Evolutionary conservation across 2,797 vertebrate genomes (phyloP).

Genomic region (Spea hammondii): DNA sequence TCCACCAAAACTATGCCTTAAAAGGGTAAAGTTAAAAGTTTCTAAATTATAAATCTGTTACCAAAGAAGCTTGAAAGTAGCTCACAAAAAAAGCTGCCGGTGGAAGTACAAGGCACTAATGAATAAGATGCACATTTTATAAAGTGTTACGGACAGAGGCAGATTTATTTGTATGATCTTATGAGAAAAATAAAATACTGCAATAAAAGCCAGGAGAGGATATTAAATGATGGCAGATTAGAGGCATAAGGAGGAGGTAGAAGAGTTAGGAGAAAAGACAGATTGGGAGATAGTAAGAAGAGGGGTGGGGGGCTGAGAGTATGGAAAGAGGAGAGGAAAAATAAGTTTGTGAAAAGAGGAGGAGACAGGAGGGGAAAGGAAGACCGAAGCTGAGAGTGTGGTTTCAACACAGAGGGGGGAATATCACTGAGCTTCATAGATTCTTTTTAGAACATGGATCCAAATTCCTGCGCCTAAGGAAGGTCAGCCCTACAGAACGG

Average conservation of each 20-base stretch:
- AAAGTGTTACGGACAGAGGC: not conserved
- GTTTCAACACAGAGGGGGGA: constrained; percentile 31
- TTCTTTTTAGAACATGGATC: constrained; percentile 35
- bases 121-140: not conserved
- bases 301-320: constrained; percentile 37
- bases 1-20: no score
- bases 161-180: constrained; percentile 3
- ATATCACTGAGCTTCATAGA: constrained; percentile 26
- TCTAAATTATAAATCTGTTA: no score
- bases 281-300: constrained; percentile 34
- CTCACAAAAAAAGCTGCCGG: no score
- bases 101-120: no score
- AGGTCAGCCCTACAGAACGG: constrained; percentile 22
- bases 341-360: constrained; percentile 45
- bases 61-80: no score
- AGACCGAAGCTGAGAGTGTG: constrained; percentile 30
- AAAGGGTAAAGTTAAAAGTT: no score
- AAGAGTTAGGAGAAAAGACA: constrained; percentile 9
- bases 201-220: not conserved
- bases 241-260: not conserved
- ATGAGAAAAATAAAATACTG: not conserved
- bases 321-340: constrained; percentile 41
- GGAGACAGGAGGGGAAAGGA: constrained; percentile 47
- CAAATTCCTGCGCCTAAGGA: constrained; percentile 34
- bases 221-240: not conserved